Base-by-base conservation (phyloP, 2,888 invertebrate species). In the Podabrus alpinus region DNA sequence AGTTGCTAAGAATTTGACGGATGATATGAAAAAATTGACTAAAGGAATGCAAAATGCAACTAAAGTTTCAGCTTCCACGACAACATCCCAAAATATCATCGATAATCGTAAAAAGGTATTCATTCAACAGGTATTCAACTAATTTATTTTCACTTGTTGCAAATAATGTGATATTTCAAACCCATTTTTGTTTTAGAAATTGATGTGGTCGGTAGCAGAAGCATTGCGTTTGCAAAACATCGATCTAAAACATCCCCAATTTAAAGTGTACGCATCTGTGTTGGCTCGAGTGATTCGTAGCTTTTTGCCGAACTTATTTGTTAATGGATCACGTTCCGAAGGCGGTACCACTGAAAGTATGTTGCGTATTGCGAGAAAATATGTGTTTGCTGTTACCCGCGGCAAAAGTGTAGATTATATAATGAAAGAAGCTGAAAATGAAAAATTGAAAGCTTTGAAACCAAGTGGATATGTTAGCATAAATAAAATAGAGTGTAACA, bases 161-260 rank as follows among this genome's bases (percentile, higher is more conserved):
- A 15, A 16, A 15, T 19, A 13, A 66, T 66, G 15, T 15, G 24
- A 10, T 59, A 15, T 19, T 67, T 29, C 3, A 24, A 15, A 67
- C 17, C 9, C 10, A 59, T 19, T 24, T 70, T 19, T 69, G 59
- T 71, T 77, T 66, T 85, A 93, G 94, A 95, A 95, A 90, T 88
- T 95, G 21, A 87, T 94, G 15, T 95, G 94, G 94, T 94, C 95
- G 0, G 94, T 95, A 4, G 92, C 94, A 2, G 93, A 94, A 82
- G 93, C 95, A 0, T 87, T 95, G 15, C 91, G 94, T 62, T 88
- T 89, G 21, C 92, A 92, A 85, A 94, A 94, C 60, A 92, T 94
- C 83, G 90, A 90, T 0, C 90, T 92, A 88, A 89, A 89, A 0
- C 93, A 95, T 80, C 90, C 92, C 0, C 90, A 92, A 61, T 95